Base-by-base conservation (phyloP, 2,797 vertebrate genomes). In the Halcyon leucocephala region DNA sequence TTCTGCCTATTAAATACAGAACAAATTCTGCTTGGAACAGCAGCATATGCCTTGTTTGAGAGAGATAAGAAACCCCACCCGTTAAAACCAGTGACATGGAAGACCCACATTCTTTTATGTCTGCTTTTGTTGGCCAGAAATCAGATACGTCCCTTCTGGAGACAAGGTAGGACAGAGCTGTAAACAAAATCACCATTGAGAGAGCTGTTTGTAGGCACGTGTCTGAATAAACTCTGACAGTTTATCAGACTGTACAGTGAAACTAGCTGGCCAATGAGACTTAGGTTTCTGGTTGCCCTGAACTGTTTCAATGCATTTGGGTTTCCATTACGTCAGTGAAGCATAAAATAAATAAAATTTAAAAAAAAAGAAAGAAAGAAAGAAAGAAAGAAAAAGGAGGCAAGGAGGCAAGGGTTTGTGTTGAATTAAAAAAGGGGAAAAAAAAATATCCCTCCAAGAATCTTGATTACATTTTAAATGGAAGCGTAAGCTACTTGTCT, bases 121-220 rank as follows among this genome's bases (percentile, higher is more conserved):
- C 51, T 79, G 83, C 73, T 60, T 70, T 80, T 90, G 52, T 55
- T 77, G 87, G 62, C 71, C 88, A 84, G 85, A 71, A 90, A 82
- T 67, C 54, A 55, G 82, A 4, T 58, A 17, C 46, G 35, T 90
- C n/a, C 57, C 77, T 69, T 69, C 58, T 72, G 77, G 28, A 90
- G 58, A 70, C 70, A 80, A 82, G 82, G 85, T 17, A 81, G 73
- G 58, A 72, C 42, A 70, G 64, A 90, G 66, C 58, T 93, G 42
- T 39, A 57, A 77, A 62, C 46, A 70, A 76, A 79, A 86, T 65
- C 4, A 5, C n/a, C 54, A 2, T 5, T 4, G 35, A 83, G 51
- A 62, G 57, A 81, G 67, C 26, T 57, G 69, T 44, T 65, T 3
- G 0, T 0, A 39, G 46, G 79, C 82, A 76, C 12, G 1, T 4